A percentile compares a stretch with the other conserved stretches of the same genome.
These are phyloP conservation scores for Achatina immaculata DNA, from an alignment of 1,140 invertebrate species.

Conservation along the genomic window DNA sequence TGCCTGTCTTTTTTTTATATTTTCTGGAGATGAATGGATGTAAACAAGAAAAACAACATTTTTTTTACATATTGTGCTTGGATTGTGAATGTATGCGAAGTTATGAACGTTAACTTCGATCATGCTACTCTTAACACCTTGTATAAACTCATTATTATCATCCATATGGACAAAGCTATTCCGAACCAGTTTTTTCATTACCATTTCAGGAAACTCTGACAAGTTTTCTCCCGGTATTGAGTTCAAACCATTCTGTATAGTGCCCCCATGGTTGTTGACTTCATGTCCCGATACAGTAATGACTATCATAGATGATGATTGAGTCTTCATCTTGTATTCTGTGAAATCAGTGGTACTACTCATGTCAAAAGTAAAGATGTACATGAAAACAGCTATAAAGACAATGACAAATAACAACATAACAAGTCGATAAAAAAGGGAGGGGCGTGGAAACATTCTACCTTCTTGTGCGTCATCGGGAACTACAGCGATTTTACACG, in stretches of 20 bases:
- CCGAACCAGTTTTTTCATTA: background rate
- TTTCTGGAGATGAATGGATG: slow-evolving; percentile 60
- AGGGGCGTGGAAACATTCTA: slow-evolving; percentile 29
- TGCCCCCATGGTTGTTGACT: background rate
- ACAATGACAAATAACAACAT: background rate
- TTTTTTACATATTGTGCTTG: slow-evolving; percentile 30
- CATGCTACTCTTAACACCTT: too few relatives aligned
- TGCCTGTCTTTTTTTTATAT: slow-evolving; percentile 59
- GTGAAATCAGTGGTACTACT: too few relatives aligned
- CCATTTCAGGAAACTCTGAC: background rate
- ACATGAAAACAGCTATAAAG: background rate
- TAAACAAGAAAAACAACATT: slow-evolving; percentile 56
- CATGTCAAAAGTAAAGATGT: background rate
- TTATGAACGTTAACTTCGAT: slow-evolving; percentile 47
- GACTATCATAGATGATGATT: background rate
- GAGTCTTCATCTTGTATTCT: background rate
- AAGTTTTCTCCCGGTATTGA: background rate
- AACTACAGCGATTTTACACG: background rate
- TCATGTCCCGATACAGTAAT: background rate
- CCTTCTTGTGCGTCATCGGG: background rate
- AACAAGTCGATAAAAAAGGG: background rate
- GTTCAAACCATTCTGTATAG: background rate
- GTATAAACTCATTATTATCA: background rate
- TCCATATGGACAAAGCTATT: background rate
- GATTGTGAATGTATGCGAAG: slow-evolving; percentile 53